These are phyloP conservation scores for Aurelia aurita DNA, from an alignment of 30 jellyfish, hydroid and myxozoan species.

Conservation along the genomic window DNA sequence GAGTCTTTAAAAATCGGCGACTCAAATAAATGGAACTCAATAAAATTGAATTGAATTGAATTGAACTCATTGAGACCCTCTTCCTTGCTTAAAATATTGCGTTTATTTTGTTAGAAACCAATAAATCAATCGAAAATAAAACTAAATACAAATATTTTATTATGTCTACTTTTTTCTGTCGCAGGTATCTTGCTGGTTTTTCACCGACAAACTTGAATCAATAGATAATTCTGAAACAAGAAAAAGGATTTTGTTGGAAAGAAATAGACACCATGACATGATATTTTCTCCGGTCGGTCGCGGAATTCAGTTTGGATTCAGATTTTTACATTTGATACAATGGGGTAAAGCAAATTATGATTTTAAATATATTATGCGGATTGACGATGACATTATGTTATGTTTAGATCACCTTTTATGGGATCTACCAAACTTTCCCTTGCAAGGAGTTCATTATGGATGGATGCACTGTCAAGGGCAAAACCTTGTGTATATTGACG, in stretches of 20 bases:
- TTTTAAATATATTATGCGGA: slow-evolving; percentile 33
- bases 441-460: slow-evolving; percentile 45
- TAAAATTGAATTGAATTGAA: too few relatives aligned
- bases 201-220: background rate
- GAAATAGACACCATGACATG: slow-evolving; percentile 33
- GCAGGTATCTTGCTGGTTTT: slow-evolving; percentile 1
- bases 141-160: background rate
- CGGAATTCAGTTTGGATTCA: slow-evolving; percentile 63
- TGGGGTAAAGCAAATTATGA: slow-evolving; percentile 68
- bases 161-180: background rate
- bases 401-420: slow-evolving; percentile 75
- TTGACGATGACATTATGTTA: slow-evolving; percentile 73
- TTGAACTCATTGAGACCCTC: too few relatives aligned
- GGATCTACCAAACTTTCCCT: slow-evolving; percentile 65
- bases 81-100: too few relatives aligned
- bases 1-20: too few relatives aligned
- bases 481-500: slow-evolving; percentile 66
- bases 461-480: slow-evolving; percentile 76
- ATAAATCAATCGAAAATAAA: too few relatives aligned
- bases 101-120: too few relatives aligned
- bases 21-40: too few relatives aligned
- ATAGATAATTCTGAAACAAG: background rate
- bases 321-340: slow-evolving; percentile 50
- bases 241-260: slow-evolving; percentile 13
- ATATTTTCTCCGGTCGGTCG: slow-evolving; percentile 47